phyloP scores from a whole-genome alignment of 2,797 vertebrate genomes.

The Dendrocincla fuliginosa region DNA sequence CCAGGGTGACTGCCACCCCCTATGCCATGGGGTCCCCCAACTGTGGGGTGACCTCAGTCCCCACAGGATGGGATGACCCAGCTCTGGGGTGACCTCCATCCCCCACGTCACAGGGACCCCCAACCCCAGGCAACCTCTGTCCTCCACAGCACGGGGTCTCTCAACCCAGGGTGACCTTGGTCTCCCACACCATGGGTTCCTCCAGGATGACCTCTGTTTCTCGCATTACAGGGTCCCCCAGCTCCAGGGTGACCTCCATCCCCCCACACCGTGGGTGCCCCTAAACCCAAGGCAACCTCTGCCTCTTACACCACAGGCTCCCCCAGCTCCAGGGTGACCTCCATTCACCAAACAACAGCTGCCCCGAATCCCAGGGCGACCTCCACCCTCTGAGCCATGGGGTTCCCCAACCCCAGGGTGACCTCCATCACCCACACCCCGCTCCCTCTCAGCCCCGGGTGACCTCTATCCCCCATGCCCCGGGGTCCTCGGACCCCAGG shows the following conservation, averaged over 20 bases:
- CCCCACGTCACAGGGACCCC: not conserved
- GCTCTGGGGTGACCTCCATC: not conserved
- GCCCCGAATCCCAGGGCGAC: not conserved
- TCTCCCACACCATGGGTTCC: not conserved
- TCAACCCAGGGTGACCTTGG: not conserved
- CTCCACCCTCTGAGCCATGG: rapidly evolving
- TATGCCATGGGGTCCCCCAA: rapidly evolving
- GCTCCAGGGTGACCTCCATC: not conserved
- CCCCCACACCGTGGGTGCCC: not conserved
- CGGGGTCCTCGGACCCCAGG: not conserved
- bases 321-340: not conserved
- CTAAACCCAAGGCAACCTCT: not conserved
- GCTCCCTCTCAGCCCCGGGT: too few species aligned
- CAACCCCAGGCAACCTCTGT: not conserved
- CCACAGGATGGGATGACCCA: rapidly evolving
- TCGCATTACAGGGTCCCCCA: not conserved
- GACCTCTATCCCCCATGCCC: not conserved
- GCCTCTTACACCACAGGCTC: not conserved
- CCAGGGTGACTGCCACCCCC: not conserved
- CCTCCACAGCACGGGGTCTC: not conserved
- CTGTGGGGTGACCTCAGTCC: not conserved
- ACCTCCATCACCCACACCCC: not conserved
- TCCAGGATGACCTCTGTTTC: not conserved
- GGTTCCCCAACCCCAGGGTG: not conserved
- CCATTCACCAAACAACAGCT: not conserved